Base-by-base conservation (phyloP, 2,797 vertebrate genomes). In the Hippopotamyrus pictus region DNA sequence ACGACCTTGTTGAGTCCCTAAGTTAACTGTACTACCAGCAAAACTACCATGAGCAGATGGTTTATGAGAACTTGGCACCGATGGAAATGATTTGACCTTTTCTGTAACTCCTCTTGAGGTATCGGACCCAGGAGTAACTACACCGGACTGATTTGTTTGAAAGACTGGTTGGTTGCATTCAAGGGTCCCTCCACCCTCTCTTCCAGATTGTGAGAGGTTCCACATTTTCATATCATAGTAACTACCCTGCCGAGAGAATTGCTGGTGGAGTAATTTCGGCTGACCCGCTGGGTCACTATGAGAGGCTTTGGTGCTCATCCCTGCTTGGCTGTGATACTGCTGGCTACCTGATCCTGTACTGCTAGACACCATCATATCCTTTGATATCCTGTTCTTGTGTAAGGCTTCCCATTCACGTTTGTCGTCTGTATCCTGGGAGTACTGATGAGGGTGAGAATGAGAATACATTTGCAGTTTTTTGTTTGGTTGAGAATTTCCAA, bases 161-260 rank as follows among this genome's bases (percentile, higher is more conserved):
- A 91, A 95, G 65, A 94, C 29, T 46, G 19, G 41, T 46, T 82
- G 76, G 25, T 94, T 95, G 65, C 94, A 94, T n/a, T 96, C 95
- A 0, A 94, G 91, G 87, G 93, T 90, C 88, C 93, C 93, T 8
- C 90, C 88, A 0, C 91, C 88, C 37, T 96, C 95, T 92, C 94
- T 92, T 88, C 92, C 94, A 83, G 93, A 22, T 90, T 94, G 95
- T 7, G 95, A 54, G 0, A 93, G 91, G 90, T 96, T 95, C 95
- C 95, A 96, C 92, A 96, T 94, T 92, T 96, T 96, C 84, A 96
- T 92, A 82, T 97, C 95, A 90, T 94, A 96, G 88, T 92, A 96
- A 51, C 94, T 57, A 19, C 93, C 91, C 73, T 95, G 95, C 91
- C 95, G 95, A 90, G 94, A 95, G 54, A 94, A 92, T 0, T 93